Percentiles rank a stretch among this genome's conserved stretches.
phyloP scores from a whole-genome alignment of 2,113 vertebrate species.

The Leptobrachium ailaonicum region DNA sequence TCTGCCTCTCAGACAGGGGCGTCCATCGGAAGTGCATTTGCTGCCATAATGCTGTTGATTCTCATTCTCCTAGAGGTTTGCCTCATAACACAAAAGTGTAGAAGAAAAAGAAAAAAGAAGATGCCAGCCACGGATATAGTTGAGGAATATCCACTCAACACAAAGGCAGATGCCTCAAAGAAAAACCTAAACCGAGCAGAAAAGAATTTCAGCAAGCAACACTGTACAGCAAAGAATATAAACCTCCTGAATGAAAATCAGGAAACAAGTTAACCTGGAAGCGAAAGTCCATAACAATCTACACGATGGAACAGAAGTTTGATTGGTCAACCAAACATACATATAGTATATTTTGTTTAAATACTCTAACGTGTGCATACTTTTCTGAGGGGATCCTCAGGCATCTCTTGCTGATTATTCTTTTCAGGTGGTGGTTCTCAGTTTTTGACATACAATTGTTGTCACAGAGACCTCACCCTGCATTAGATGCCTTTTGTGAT shows the following conservation, averaged over 20 bases:
- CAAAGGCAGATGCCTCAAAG: constrained; percentile 80
- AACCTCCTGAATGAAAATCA: constrained; percentile 72
- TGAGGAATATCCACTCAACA: constrained; percentile 88
- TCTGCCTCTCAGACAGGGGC: constrained; percentile 75
- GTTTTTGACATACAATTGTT: too few relatives aligned
- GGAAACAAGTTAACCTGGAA: constrained; percentile 87
- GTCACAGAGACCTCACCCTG: too few relatives aligned
- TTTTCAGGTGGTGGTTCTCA: too few relatives aligned
- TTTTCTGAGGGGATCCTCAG: too few relatives aligned
- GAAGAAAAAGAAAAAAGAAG: constrained; percentile 58
- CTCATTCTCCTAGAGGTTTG: constrained; percentile 76
- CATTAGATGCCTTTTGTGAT: too few relatives aligned
- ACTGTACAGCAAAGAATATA: constrained; percentile 81
- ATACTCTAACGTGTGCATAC: not conserved
- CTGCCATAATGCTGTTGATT: constrained; percentile 74
- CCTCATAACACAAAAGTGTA: constrained; percentile 76
- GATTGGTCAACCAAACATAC: constrained; percentile 47
- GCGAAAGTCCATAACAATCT: constrained; percentile 91
- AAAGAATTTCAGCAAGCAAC: constrained; percentile 73
- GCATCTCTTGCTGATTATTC: too few relatives aligned
- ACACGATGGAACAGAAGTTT: constrained; percentile 92
- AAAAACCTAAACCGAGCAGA: constrained; percentile 66
- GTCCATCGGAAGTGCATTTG: constrained; percentile 81
- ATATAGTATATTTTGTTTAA: constrained; percentile 42
- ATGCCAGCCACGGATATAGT: constrained; percentile 43